These are phyloP conservation scores for Calvadosia cruxmelitensis DNA, from an alignment of 30 jellyfish, hydroid and myxozoan genomes.

Conservation along the genomic window DNA sequence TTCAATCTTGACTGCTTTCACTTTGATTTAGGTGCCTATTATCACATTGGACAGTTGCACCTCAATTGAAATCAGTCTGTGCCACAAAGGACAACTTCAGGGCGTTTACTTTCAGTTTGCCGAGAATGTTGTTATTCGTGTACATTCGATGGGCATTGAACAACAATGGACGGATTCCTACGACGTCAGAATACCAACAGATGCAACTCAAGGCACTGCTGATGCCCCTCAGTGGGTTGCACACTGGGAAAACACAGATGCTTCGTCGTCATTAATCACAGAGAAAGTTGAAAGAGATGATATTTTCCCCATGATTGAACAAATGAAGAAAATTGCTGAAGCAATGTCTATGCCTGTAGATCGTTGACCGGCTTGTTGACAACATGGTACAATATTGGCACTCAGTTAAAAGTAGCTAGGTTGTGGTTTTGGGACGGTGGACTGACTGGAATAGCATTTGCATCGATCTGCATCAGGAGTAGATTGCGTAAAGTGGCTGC, in stretches of 20 bases:
- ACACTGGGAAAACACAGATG: slow-evolving; percentile 52
- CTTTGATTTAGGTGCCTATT: slow-evolving; percentile 48
- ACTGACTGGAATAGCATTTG: no score
- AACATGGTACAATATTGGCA: not conserved
- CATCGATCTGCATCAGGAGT: no score
- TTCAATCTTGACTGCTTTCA: not conserved
- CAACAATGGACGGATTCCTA: slow-evolving; percentile 6
- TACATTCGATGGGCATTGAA: slow-evolving; percentile 6
- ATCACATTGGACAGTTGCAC: slow-evolving; percentile 55
- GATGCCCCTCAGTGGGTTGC: slow-evolving; percentile 63
- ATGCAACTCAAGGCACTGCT: slow-evolving; percentile 4
- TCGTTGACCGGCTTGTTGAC: not conserved
- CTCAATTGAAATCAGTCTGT: slow-evolving; percentile 20
- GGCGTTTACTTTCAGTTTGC: slow-evolving; percentile 49
- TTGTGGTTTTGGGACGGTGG: not conserved
- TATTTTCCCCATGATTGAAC: slow-evolving; percentile 20
- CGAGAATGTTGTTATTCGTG: slow-evolving; percentile 4
- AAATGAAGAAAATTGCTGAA: not conserved
- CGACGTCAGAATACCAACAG: not conserved
- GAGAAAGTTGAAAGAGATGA: slow-evolving; percentile 58
- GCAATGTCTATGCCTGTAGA: slow-evolving; percentile 10
- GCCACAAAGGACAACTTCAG: slow-evolving; percentile 26
- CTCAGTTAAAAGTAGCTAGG: not conserved
- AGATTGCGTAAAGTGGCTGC: no score
- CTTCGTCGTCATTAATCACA: slow-evolving; percentile 35